Base-by-base conservation (phyloP, 1,140 invertebrate species). In the Drosophila melanica region DNA sequence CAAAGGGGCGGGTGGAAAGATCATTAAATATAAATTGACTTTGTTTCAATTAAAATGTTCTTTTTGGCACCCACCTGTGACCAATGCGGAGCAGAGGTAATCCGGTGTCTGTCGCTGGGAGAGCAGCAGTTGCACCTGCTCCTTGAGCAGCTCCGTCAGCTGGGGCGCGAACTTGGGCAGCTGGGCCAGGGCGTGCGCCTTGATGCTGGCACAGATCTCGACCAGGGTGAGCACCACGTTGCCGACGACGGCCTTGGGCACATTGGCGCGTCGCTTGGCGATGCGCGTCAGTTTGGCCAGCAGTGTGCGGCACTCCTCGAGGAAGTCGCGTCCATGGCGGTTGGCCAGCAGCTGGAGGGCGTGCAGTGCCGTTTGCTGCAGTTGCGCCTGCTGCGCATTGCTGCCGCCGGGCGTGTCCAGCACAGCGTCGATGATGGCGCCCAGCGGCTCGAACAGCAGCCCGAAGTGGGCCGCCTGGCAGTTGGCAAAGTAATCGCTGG, bases 261-360 rank as follows among this genome's bases (percentile, higher is more conserved):
- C 93, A 50, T 93, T 93, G 1, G 93, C 92, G 57, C 94, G 93
- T 66, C 93, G 93, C 20, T 95, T 93, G 14, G 95, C 92, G 42
- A 90, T 90, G 48, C 94, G 92, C 0, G 95, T 95, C 0, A 95
- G 92, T 11, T 93, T 93, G 48, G 94, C 93, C 6, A 96, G 84
- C 51, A 96, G 93, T 6, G 93, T 91, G 70, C 94, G 94, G 70
- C 97, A 96, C 53, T 94, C 92, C 12, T 94, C 92, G 2, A 95
- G 94, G 72, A 95, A 92, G 20, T 94, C 92, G 0, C 91, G 70
- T 4, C 95, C 96, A 18, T 98, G 91, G 39, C 94, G 90, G 76
- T 95, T 95, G 0, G 96, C 95, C 9, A 98, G 81, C 4, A 98
- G 91, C 92, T 98, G 98, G 5, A 98, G 86, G 1, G 95, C 95